Evolutionary conservation across 2,888 invertebrate species (phyloP).

Genomic region (Drosophila subquinaria): DNA sequence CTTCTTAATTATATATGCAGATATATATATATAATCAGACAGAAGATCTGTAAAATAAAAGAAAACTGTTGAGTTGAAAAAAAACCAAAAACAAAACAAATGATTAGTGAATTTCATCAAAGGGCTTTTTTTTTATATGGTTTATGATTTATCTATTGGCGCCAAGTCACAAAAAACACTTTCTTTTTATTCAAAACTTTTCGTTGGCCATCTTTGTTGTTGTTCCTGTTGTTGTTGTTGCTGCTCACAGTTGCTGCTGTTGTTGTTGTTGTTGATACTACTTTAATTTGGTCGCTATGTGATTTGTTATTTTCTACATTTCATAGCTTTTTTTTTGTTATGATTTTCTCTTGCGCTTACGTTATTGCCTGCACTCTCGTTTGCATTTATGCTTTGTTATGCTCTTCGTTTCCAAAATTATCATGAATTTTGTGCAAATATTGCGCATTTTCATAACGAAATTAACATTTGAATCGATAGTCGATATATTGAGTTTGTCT

Average conservation of each 20-base stretch:
- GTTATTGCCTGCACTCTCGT: slow-evolving; percentile 42
- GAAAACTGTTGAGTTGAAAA: slow-evolving; percentile 7
- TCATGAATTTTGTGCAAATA: slow-evolving; percentile 35
- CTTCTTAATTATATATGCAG: slow-evolving; percentile 1
- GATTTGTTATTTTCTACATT: slow-evolving; percentile 32
- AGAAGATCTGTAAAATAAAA: slow-evolving; percentile 11
- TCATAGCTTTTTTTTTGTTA: slow-evolving; percentile 48
- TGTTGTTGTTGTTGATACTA: slow-evolving; percentile 36
- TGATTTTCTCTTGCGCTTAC: slow-evolving; percentile 52
- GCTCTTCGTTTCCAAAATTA: slow-evolving; percentile 43
- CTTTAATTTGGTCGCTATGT: slow-evolving; percentile 19
- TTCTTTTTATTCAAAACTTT: slow-evolving; percentile 47
- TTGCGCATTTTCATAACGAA: slow-evolving; percentile 67
- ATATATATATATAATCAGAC: slow-evolving; percentile 12
- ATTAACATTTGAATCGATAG: slow-evolving; percentile 71
- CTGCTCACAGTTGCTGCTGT: not conserved
- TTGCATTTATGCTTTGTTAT: slow-evolving; percentile 50
- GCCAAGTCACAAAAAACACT: slow-evolving; percentile 43
- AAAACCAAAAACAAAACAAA: not conserved
- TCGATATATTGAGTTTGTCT: slow-evolving; percentile 51
- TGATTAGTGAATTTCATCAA: not conserved
- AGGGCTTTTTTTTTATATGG: not conserved
- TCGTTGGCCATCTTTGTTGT: slow-evolving; percentile 33
- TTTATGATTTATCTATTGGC: slow-evolving; percentile 31
- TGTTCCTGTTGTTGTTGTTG: slow-evolving; percentile 27